Evolutionary conservation across 2,888 invertebrate genomes (phyloP).

Genomic region (Polietes domitor): DNA sequence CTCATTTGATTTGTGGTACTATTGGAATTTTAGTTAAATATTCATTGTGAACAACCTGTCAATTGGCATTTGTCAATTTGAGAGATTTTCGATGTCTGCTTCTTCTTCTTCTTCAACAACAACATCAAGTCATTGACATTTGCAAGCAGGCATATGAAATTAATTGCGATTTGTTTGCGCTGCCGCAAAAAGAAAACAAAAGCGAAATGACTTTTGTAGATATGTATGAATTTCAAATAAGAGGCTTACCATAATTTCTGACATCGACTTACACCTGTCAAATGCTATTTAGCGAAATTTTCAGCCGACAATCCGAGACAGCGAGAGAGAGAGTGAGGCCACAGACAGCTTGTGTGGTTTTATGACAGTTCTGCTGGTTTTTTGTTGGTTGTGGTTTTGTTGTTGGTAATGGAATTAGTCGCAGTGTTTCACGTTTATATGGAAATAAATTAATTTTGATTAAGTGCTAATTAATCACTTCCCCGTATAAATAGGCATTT

Average conservation of each 20-base stretch:
- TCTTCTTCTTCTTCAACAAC: not conserved
- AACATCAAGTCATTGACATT: not conserved
- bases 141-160: not conserved
- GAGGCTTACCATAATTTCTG: slow-evolving; percentile 8
- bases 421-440: slow-evolving; percentile 8
- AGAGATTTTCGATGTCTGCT: not conserved
- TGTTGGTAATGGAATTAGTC: slow-evolving; percentile 14
- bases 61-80: slow-evolving; percentile 6
- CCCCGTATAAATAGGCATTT: slow-evolving; percentile 53
- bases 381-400: not conserved
- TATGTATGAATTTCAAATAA: slow-evolving; percentile 11
- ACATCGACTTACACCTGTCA: slow-evolving; percentile 28
- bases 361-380: slow-evolving; percentile 7
- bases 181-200: not conserved
- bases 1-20: not conserved
- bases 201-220: too few species aligned
- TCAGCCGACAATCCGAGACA: not conserved
- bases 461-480: slow-evolving; percentile 71
- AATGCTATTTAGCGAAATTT: not conserved
- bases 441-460: slow-evolving; percentile 55
- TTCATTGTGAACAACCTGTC: not conserved
- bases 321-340: not conserved
- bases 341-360: not conserved
- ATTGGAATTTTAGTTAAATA: not conserved
- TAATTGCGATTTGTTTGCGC: not conserved